Base-by-base conservation (phyloP, 2,797 vertebrate genomes). In the Miichthys miiuy region DNA sequence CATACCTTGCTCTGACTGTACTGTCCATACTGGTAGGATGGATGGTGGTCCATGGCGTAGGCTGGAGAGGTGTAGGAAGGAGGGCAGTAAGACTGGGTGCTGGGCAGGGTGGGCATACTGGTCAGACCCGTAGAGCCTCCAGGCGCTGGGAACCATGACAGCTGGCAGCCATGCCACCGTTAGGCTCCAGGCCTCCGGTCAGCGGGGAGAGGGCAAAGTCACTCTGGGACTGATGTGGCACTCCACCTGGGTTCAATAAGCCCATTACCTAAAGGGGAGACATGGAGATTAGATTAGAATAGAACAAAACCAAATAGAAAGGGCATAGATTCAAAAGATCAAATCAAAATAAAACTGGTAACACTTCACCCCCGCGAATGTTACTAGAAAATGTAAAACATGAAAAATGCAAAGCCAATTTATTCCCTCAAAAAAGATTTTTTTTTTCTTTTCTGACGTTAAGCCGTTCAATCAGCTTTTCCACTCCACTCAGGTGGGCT, bases 181-280 rank as follows among this genome's bases (percentile, higher is more conserved):
- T 97, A 27, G 98, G 97, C 89, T 99, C 98, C 92, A 99, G 94
- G 63, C 97, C 96, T 79, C 97, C 97, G 0, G 98, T 98, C 83
- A 99, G 92, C 5, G 98, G 97, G 6, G 98, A 99, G 71, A 99
- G 96, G 65, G 97, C 97, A 9, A 99, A 99, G 93, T 99, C 98
- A 47, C 96, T 96, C 95, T 99, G 98, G 65, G 97, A 96, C 91
- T 99, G 98, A 90, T 99, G 98, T 51, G 98, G 97, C 42, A 99
- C 98, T 44, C 96, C 98, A 6, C 96, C 97, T 0, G 98, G 96
- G 90, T 99, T 99, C 93, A 99, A 86, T 57, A 99, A 96, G 83
- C 98, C 98, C 97, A 99, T 99, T 90, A 99, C 98, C 98, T 99
- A 88, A 88, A 87, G 78, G 81, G 47, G 17, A 84, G 77, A 47